phyloP scores from a whole-genome alignment of 2,113 vertebrate genomes.

The Tringa solitaria region DNA sequence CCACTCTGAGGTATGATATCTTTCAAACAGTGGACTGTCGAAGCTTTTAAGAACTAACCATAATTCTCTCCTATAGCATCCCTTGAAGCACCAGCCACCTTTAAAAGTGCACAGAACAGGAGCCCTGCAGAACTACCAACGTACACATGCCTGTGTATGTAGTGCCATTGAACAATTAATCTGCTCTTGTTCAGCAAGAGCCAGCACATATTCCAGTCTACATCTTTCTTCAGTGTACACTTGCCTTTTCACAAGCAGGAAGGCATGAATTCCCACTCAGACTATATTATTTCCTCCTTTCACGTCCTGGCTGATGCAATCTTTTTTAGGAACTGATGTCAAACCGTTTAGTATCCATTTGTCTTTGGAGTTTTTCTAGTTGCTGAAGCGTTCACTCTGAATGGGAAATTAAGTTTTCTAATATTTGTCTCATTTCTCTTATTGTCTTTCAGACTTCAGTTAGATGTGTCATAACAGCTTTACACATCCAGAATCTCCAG shows the following conservation, averaged over 20 bases:
- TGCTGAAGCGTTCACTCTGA: neutral
- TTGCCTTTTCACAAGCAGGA: neutral
- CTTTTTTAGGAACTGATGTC: neutral
- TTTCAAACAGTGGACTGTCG: neutral
- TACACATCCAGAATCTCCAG: neutral
- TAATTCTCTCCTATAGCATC: neutral
- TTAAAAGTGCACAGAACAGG: neutral
- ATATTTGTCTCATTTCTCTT: no score
- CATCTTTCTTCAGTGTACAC: neutral
- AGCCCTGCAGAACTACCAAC: neutral
- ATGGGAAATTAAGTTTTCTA: neutral
- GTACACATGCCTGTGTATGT: accelerated
- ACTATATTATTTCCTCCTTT: neutral
- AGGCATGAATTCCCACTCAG: neutral
- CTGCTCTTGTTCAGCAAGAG: neutral
- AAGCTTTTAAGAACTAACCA: neutral
- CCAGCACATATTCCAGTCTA: neutral
- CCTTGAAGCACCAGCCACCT: neutral
- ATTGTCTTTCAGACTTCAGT: neutral
- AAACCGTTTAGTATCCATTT: neutral
- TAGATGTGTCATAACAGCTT: neutral
- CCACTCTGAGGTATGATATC: neutral
- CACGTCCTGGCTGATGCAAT: neutral
- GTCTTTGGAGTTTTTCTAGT: neutral
- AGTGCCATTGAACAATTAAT: neutral